Base-by-base conservation (phyloP, 1,140 invertebrate species). In the Aphelinus atriplicis region DNA sequence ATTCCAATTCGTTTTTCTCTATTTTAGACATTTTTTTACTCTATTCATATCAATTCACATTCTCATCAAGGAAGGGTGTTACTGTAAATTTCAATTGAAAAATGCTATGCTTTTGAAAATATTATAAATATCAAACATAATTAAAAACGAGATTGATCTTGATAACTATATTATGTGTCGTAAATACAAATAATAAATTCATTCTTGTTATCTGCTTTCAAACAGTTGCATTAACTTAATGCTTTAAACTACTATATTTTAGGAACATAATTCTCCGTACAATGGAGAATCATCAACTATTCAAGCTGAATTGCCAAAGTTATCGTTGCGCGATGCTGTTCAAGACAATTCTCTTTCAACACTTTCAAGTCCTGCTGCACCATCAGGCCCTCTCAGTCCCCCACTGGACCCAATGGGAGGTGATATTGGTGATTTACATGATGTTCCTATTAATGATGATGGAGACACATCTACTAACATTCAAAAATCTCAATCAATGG, bases 391-490 rank as follows among this genome's bases (percentile, higher is more conserved):
- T 5, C 69, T 88, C 48, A 87, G 82, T 70, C 82, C 85, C n/a
- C 83, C 83, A 0, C 74, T 85, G 45, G 81, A 81, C 63, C 73
- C 80, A 46, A 80, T 82, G 53, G 79, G 79, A 62, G 81, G 79
- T 68, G 86, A 88, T 53, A 85, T 86, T 73, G 85, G 80, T 9
- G 86, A 88, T 77, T 80, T 88, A 43, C 86, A 88, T 50, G 86
- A 88, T 78, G 85, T 88, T 73, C 87, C 87, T 4, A 88, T 88
- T 57, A 88, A 87, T 71, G 84, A 88, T 79, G 79, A 82, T 60
- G 55, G 66, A 55, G 82, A 86, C 42, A 45, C 77, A 5, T 75
- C 72, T 7, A 74, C 75, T 3, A 83, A 78, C 71, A 70, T 79
- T 53, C 62, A 80, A 1, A 82, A 84, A 55, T 82, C 81, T 51